Evolutionary conservation across 2,797 vertebrate species (phyloP).

Genomic region (Poecilia gillii): DNA sequence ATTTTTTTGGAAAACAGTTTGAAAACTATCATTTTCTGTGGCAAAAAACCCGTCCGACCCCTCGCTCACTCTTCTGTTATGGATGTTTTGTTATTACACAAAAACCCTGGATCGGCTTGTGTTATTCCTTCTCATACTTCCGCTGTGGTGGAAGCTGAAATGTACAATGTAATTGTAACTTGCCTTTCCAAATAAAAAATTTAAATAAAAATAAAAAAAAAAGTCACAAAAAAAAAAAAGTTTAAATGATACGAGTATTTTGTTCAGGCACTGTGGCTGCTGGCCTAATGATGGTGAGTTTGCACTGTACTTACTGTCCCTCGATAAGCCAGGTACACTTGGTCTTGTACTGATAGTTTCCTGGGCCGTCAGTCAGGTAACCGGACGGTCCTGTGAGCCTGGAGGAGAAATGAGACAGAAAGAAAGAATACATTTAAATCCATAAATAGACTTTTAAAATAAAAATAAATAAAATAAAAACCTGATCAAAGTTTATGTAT

Average conservation of each 20-base stretch:
- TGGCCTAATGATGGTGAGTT: not conserved
- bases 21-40: not conserved
- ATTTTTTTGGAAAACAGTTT: not conserved
- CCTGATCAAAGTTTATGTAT: too few relatives aligned
- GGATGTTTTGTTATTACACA: too few relatives aligned
- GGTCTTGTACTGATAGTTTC: conserved; percentile 98
- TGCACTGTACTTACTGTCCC: conserved; percentile 87
- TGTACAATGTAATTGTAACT: too few relatives aligned
- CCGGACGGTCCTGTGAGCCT: conserved; percentile 93
- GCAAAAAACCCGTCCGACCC: not conserved
- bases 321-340: conserved; percentile 99
- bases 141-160: too few relatives aligned
- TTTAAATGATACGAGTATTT: not conserved
- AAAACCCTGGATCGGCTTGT: too few relatives aligned
- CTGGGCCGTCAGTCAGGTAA: conserved; percentile 92
- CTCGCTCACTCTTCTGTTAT: too few relatives aligned
- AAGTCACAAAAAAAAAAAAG: not conserved
- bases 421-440: not conserved
- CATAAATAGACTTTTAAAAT: not conserved
- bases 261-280: not conserved
- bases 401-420: conserved; percentile 29
- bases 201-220: too few relatives aligned
- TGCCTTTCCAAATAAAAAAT: too few relatives aligned
- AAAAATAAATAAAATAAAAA: not conserved
- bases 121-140: too few relatives aligned